phyloP scores from a whole-genome alignment of 2,888 invertebrate genomes.

The Spodoptera littoralis region DNA sequence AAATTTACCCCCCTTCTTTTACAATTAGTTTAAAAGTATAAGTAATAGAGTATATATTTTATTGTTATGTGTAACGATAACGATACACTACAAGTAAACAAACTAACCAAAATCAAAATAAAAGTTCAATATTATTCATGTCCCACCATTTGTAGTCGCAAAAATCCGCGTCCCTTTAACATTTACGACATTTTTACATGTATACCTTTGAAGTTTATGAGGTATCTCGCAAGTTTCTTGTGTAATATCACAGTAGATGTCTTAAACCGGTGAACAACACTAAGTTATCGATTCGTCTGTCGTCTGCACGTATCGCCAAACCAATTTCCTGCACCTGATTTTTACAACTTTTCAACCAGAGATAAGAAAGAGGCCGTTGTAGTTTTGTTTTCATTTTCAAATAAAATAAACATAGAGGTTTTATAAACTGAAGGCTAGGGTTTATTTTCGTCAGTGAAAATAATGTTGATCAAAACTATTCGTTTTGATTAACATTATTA shows the following conservation, averaged over 20 bases:
- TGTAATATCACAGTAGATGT: constrained; percentile 22
- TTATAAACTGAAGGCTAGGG: neutral
- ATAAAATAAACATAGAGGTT: constrained; percentile 8
- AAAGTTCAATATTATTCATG: no score
- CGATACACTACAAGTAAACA: no score
- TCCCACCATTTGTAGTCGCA: no score
- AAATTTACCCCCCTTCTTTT: no score
- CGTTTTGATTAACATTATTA: no score
- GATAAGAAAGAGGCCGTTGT: constrained; percentile 37
- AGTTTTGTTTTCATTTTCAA: constrained; percentile 31
- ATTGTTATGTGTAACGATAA: no score
- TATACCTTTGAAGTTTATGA: constrained; percentile 33
- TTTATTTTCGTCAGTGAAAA: neutral
- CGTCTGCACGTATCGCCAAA: constrained; percentile 42
- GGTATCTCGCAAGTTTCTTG: constrained; percentile 14
- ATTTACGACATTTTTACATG: constrained; percentile 21
- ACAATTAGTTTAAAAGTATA: no score
- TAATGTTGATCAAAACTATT: no score
- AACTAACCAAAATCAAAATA: no score
- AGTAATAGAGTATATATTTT: no score
- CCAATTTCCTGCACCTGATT: constrained; percentile 54
- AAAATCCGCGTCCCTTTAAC: neutral
- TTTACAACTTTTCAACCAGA: constrained; percentile 41
- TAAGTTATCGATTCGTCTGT: constrained; percentile 45
- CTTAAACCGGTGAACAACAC: constrained; percentile 39